These are phyloP conservation scores for Apamea anceps DNA, from an alignment of 2,888 invertebrate species.

Conservation along the genomic window DNA sequence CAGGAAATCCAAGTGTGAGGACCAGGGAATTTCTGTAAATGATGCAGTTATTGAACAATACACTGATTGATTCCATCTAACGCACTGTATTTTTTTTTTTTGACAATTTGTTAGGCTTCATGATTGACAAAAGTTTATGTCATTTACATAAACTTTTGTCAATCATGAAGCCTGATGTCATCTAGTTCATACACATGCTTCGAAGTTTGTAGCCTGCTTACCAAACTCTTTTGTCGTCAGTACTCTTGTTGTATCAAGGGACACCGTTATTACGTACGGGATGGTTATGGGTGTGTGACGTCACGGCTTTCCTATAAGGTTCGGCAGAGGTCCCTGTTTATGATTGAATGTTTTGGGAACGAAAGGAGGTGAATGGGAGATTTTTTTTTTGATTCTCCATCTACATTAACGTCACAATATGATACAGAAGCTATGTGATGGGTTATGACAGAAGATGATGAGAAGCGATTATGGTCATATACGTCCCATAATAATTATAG, in stretches of 20 bases:
- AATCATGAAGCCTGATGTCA: no score
- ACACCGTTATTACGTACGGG: slow-evolving; percentile 19
- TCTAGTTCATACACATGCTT: neutral
- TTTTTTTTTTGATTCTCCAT: neutral
- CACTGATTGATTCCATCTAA: neutral
- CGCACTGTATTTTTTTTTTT: neutral
- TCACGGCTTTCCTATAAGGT: slow-evolving; percentile 3
- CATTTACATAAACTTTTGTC: no score
- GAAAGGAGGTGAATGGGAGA: neutral
- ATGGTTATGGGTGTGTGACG: slow-evolving; percentile 20
- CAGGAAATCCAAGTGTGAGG: neutral
- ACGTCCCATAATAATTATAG: neutral
- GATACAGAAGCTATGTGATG: neutral
- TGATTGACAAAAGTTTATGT: neutral
- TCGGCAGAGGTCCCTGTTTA: neutral
- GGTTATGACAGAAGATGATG: neutral
- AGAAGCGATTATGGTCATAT: neutral
- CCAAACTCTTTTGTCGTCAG: slow-evolving; percentile 1
- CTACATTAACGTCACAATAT: neutral
- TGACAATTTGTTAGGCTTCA: neutral
- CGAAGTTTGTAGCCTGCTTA: neutral
- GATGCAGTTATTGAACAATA: neutral
- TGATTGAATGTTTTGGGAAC: slow-evolving; percentile 17
- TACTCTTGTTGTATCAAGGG: slow-evolving; percentile 34
- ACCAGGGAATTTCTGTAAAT: neutral